Percentiles rank a stretch among this genome's conserved stretches.
Conservation (phyloP, 2,888 invertebrate genomes). For the Trilocha varians region DNA sequence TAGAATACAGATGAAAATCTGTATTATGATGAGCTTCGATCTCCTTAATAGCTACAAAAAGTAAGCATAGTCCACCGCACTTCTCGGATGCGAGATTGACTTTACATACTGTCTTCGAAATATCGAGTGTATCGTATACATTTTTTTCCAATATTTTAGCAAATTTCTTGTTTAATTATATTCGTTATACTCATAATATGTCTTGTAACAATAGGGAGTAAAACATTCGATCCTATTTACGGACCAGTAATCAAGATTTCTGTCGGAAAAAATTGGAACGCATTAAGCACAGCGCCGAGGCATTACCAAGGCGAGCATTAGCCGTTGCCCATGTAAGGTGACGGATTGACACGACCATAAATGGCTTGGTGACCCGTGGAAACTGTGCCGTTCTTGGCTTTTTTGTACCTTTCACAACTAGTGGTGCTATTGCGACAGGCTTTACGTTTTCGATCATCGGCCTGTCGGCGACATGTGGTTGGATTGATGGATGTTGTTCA, state of each 20-base stretch:
- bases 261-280: neutral
- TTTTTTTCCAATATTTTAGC: no score
- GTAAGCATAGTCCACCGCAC: no score
- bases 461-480: conserved; percentile 12
- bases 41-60: no score
- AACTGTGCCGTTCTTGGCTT: conserved; percentile 42
- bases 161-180: no score
- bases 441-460: conserved; percentile 18
- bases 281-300: neutral
- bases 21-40: no score
- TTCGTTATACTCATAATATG: no score
- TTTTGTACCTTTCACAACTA: conserved; percentile 34
- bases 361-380: conserved; percentile 43
- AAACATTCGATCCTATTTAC: neutral
- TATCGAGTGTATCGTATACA: no score
- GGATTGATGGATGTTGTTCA: neutral
- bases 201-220: no score
- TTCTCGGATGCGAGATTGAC: no score
- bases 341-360: conserved; percentile 38
- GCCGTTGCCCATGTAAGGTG: conserved; percentile 28
- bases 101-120: no score
- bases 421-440: conserved; percentile 26
- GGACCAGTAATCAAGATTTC: neutral
- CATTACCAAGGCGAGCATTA: conserved; percentile 28
- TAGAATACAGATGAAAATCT: no score